These are phyloP conservation scores for Limanda limanda DNA, from an alignment of 2,113 vertebrate species.

Conservation along the genomic window DNA sequence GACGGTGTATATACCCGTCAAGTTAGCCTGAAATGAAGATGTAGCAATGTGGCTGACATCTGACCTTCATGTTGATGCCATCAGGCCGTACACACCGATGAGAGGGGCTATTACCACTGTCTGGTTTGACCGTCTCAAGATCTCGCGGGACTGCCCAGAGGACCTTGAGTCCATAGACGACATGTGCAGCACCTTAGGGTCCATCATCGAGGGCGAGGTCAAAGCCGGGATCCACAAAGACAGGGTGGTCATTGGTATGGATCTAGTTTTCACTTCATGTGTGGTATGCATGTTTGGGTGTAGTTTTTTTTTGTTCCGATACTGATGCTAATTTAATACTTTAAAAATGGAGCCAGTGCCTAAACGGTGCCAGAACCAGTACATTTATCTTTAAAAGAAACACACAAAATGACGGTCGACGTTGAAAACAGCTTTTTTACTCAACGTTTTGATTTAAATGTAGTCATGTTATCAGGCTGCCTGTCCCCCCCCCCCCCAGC, in stretches of 20 bases:
- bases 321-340: too few relatives aligned
- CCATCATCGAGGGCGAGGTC: constrained; percentile 86
- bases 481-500: too few relatives aligned
- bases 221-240: constrained; percentile 84
- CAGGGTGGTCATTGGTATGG: constrained; percentile 88
- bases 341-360: too few relatives aligned
- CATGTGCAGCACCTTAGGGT: constrained; percentile 83
- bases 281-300: not conserved
- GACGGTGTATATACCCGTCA: too few relatives aligned
- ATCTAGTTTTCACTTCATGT: not conserved
- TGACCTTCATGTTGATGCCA: constrained; percentile 1
- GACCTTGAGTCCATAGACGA: constrained; percentile 88
- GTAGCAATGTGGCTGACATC: not conserved
- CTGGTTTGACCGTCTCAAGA: constrained; percentile 93
- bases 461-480: too few relatives aligned
- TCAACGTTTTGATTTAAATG: too few relatives aligned
- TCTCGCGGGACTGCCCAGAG: constrained; percentile 87
- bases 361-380: too few relatives aligned
- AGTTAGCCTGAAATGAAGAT: too few relatives aligned
- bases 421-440: too few relatives aligned
- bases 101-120: constrained; percentile 85
- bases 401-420: too few relatives aligned
- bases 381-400: too few relatives aligned
- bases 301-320: too few relatives aligned
- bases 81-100: constrained; percentile 91